Base-by-base conservation (phyloP, 2,888 invertebrate species). In the Tetragonisca angustula region DNA sequence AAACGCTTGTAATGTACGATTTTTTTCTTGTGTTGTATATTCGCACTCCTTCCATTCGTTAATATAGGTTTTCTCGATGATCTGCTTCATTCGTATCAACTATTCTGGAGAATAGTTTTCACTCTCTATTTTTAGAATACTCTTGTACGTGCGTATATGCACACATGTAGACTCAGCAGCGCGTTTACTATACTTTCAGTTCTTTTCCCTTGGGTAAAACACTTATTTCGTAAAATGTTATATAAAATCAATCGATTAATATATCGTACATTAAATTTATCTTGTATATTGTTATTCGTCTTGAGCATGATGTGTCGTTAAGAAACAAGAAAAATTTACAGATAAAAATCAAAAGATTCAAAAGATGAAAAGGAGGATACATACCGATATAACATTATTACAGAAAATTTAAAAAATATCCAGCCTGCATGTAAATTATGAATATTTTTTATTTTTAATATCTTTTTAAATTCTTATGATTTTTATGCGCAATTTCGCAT, bases 51-150 rank as follows among this genome's bases (percentile, higher is more conserved):
- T 19, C n/a, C n/a, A 2, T 5, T 64, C 36, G 32, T 64, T 64
- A 36, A 64, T 43, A 62, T 52, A 17, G 11, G n/a, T n/a, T 64
- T 73, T 52, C 52, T 43, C 19, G 17, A 64, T 64, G 64, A 73
- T 64, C 19, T 54, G 15, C 36, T 64, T 19, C 36, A 36, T n/a
- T 65, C 65, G 24, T 43, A 24, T 75, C 65, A 15, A 24, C 65
- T 27, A 43, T 75, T 17, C 24, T n/a, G 24, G 13, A 65, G 52
- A 75, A 65, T 52, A 65, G 52, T 75, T 65, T 65, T 67, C 65
- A 24, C 65, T 36, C 43, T 65, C 74, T 75, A 75, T 75, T 75
- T 75, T 75, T 75, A 65, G 65, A 65, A 43, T 27, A 43, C 21
- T 72, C 19, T 27, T 62, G 49, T 50, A 24, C 50, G 27, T 9